Evolutionary conservation across 2,113 vertebrate genomes (phyloP), one percentile per base, ranked within the genome.

Genomic region (Corythaeola cristata): DNA sequence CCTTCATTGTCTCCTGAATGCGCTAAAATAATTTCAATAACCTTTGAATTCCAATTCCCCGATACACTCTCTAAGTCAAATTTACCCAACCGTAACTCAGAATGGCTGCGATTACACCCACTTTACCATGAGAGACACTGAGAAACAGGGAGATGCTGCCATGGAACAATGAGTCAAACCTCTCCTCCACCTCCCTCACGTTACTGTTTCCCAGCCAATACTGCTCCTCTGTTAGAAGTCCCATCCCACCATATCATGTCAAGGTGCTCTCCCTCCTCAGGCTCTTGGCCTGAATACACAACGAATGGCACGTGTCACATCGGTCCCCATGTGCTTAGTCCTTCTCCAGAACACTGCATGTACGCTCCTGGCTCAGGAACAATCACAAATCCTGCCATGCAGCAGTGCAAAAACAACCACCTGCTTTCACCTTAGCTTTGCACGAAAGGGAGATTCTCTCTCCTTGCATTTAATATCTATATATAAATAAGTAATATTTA

Each of bases 221-320:
- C 39, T n/a, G 32, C 16, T 11, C 9, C 8, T 17, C 15, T 60
- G 18, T 73, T 44, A 26, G 8, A 66, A 73, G 33, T 11, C 23
- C 37, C 26, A 9, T 15, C 27, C 10, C 26, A 32, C 10, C 26
- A 3, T 8, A 18, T 5, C 21, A 16, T 0, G 0, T 39, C 41
- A 63, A 33, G 20, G 23, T n/a, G n/a, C 37, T 23, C 11, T 8
- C 44, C 37, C 39, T 68, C 52, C 53, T 28, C 60, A 8, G 39
- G 8, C 60, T 30, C 24, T 22, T 30, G 7, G 15, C 24, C 52
- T 0, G 0, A 26, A 19, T 12, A 30, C 24, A 58, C 4, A 12
- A 20, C 19, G 7, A 82, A 27, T 0, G 9, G 39, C n/a, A 68
- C 16, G 58, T 5, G 17, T 37, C 44, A 56, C 44, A 37, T 9